Evolutionary conservation across 2,113 vertebrate genomes (phyloP).

Genomic region (Carollia perspicillata): DNA sequence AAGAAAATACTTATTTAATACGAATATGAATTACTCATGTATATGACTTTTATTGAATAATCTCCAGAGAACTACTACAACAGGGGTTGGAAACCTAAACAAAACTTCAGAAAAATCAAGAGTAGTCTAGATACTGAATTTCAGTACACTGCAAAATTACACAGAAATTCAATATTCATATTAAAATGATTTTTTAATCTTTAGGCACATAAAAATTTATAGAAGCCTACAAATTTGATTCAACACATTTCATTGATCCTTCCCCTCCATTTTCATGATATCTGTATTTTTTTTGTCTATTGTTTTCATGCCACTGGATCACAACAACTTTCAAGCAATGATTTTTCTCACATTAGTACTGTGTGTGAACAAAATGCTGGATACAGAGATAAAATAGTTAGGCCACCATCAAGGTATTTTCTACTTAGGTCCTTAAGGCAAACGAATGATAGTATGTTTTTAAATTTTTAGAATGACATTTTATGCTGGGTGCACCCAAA

Average conservation of each 20-base stretch:
- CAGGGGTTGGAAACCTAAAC: background rate
- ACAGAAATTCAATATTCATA: background rate
- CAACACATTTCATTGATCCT: background rate
- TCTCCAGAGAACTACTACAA: background rate
- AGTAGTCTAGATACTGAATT: background rate
- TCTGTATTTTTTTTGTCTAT: background rate
- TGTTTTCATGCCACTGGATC: background rate
- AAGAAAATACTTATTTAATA: constrained; percentile 39
- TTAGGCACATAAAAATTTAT: background rate
- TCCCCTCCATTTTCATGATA: background rate
- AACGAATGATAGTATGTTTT: background rate
- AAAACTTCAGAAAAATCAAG: background rate
- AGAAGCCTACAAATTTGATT: background rate
- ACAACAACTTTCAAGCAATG: background rate
- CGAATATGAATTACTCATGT: background rate
- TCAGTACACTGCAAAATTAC: background rate
- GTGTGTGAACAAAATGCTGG: background rate
- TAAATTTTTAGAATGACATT: constrained; percentile 14
- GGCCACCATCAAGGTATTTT: background rate
- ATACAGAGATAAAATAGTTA: background rate
- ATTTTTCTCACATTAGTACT: background rate
- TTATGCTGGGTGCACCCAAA: background rate
- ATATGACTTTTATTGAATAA: background rate
- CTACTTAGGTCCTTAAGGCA: background rate
- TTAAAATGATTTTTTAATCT: background rate